Evolutionary conservation across 2,888 invertebrate species (phyloP).

Genomic region (Aphelenchoides bicaudatus): DNA sequence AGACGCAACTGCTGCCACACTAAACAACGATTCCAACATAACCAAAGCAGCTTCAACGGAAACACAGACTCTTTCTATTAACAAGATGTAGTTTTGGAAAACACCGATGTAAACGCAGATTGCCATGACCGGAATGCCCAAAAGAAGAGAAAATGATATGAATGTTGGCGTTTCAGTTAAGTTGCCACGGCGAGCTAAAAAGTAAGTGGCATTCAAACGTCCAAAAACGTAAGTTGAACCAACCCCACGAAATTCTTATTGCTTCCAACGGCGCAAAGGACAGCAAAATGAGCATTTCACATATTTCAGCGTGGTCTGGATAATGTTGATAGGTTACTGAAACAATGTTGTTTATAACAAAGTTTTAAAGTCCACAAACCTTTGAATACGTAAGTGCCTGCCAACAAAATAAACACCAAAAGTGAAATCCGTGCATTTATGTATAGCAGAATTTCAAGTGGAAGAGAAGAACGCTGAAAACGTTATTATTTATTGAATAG

Average conservation of each 20-base stretch:
- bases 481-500: conserved; percentile 1
- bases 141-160: conserved; percentile 36
- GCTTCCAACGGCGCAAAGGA: conserved; percentile 46
- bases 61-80: conserved; percentile 34
- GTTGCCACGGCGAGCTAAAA: conserved; percentile 38
- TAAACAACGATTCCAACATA: conserved; percentile 33
- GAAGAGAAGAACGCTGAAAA: conserved; percentile 40
- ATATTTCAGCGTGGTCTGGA: conserved; percentile 41
- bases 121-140: conserved; percentile 33
- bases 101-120: conserved; percentile 41
- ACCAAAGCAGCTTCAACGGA: conserved; percentile 34
- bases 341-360: conserved; percentile 13
- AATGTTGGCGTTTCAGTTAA: conserved; percentile 40
- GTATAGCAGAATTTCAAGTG: conserved; percentile 38
- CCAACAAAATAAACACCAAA: conserved; percentile 29
- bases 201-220: neutral
- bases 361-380: conserved; percentile 21
- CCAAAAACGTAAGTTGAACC: conserved; percentile 2
- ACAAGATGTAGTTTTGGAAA: conserved; percentile 38
- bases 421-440: conserved; percentile 30
- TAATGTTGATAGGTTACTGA: conserved; percentile 40
- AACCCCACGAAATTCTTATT: conserved; percentile 48
- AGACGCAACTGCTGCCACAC: conserved; percentile 36
- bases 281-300: conserved; percentile 42
- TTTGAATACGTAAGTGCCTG: conserved; percentile 34